A percentile compares a stretch with the other conserved stretches of the same genome.
These are phyloP conservation scores for Aphrocallistes beatrix DNA, from an alignment of 37 sponge, comb jelly and placozoan species.

Conservation along the genomic window DNA sequence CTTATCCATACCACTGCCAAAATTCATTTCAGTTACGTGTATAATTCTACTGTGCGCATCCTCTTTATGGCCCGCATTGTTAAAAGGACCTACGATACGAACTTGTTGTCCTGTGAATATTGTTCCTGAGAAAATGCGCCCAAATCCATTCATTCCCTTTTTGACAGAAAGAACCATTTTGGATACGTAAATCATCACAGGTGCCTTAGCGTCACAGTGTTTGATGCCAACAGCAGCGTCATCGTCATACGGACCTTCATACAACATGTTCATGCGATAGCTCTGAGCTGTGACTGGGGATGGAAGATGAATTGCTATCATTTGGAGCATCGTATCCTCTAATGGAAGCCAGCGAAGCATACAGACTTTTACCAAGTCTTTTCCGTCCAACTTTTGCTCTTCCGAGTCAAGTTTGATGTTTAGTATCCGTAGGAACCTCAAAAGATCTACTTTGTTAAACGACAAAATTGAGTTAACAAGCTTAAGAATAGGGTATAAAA, in stretches of 20 bases:
- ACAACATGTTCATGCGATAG: slow-evolving; percentile 91
- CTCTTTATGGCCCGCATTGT: slow-evolving; percentile 87
- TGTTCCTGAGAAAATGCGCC: slow-evolving; percentile 95
- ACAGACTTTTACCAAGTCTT: slow-evolving; percentile 44
- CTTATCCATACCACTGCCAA: slow-evolving; percentile 84
- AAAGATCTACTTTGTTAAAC: slow-evolving; percentile 71
- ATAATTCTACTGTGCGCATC: slow-evolving; percentile 76
- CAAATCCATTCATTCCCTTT: slow-evolving; percentile 98
- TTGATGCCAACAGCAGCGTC: slow-evolving; percentile 73
- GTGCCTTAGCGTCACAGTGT: slow-evolving; percentile 94
- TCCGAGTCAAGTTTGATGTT: slow-evolving; percentile 66
- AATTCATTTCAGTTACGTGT: slow-evolving; percentile 94
- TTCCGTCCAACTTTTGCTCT: slow-evolving; percentile 48
- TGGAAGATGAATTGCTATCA: slow-evolving; percentile 97
- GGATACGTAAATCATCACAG: slow-evolving; percentile 87
- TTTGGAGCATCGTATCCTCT: slow-evolving; percentile 81
- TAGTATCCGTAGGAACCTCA: slow-evolving; percentile 65
- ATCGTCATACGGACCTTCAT: slow-evolving; percentile 98
- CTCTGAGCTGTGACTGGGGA: slow-evolving; percentile 95
- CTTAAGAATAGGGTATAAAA: slow-evolving; percentile 98
- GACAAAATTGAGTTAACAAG: slow-evolving; percentile 79
- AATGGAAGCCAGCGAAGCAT: slow-evolving; percentile 88
- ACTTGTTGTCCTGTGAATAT: slow-evolving; percentile 81
- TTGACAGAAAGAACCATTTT: slow-evolving; percentile 97
- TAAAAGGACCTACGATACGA: slow-evolving; percentile 98